Evolutionary conservation across 2,113 vertebrate species (phyloP).

Genomic region (Pseudonaja textilis): DNA sequence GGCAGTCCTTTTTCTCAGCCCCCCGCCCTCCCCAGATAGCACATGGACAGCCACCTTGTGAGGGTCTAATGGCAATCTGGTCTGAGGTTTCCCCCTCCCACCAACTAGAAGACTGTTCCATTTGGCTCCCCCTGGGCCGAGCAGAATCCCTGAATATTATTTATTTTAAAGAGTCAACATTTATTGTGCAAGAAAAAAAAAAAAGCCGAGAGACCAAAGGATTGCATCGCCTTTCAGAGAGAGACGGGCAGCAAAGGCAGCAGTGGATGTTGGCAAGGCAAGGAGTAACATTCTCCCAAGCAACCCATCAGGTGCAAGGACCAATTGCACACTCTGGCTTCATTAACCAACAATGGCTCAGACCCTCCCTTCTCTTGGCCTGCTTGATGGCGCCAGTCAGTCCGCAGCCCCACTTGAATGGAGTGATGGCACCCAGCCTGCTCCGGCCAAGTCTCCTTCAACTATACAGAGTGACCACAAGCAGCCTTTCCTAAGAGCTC

Average conservation of each 20-base stretch:
- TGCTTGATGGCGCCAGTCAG: background rate
- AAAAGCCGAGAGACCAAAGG: background rate
- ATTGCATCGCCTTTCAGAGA: background rate
- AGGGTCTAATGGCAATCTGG: too few species aligned
- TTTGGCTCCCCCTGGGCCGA: conserved; percentile 22
- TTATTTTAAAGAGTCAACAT: conserved; percentile 42
- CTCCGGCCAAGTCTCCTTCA: background rate
- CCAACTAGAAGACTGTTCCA: background rate
- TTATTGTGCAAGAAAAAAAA: conserved; percentile 58
- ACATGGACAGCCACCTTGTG: background rate
- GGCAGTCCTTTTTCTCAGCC: accelerated
- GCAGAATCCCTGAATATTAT: conserved; percentile 57
- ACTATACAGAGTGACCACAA: background rate
- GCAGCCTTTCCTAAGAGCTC: background rate
- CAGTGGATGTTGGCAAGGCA: conserved; percentile 5
- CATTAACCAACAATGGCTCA: background rate
- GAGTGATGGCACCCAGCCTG: background rate
- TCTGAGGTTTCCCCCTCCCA: background rate
- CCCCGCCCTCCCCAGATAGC: background rate
- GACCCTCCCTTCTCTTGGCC: background rate
- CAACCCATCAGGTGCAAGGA: background rate
- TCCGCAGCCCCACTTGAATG: background rate
- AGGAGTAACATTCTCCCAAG: background rate
- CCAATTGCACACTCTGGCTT: background rate
- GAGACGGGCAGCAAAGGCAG: conserved; percentile 1